Evolutionary conservation across 1,140 invertebrate species (phyloP).

Genomic region (Chrysomallon squamiferum): DNA sequence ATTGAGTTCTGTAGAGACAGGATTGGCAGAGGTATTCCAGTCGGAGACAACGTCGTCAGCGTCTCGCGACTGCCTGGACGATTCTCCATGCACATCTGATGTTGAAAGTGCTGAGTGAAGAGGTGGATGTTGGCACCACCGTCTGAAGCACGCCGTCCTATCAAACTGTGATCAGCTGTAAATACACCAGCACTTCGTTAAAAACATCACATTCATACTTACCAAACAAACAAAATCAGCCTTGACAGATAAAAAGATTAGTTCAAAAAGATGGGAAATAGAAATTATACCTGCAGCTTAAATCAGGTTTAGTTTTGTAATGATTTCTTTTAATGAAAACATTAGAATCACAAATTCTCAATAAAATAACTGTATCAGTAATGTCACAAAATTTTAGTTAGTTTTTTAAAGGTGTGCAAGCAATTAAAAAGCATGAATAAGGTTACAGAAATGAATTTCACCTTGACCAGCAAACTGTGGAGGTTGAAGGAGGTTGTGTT

Average conservation of each 20-base stretch:
- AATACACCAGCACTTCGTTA: not conserved
- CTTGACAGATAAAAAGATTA: not conserved
- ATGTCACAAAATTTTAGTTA: too few relatives aligned
- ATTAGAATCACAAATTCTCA: too few relatives aligned
- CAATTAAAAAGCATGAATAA: too few relatives aligned
- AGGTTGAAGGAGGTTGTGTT: slow-evolving; percentile 91
- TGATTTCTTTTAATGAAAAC: too few relatives aligned
- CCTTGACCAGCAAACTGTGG: slow-evolving; percentile 86
- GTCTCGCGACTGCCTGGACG: slow-evolving; percentile 69
- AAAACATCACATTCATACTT: not conserved
- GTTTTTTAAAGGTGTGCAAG: too few relatives aligned
- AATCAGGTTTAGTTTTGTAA: too few relatives aligned
- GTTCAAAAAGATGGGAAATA: not conserved
- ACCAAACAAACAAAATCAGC: not conserved
- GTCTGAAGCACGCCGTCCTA: slow-evolving; percentile 92
- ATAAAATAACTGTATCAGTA: too few relatives aligned
- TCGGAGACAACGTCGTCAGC: slow-evolving; percentile 9
- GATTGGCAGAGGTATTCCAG: slow-evolving; percentile 25
- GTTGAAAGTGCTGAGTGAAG: slow-evolving; percentile 49
- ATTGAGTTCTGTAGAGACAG: slow-evolving; percentile 59
- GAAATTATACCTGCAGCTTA: too few relatives aligned
- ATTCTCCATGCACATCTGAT: slow-evolving; percentile 66
- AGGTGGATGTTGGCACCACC: slow-evolving; percentile 86
- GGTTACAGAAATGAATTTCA: too few relatives aligned
- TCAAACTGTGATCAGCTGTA: not conserved